A percentile compares a stretch with the other conserved stretches of the same genome.
Conservation (phyloP, 2,888 invertebrate species). For the Lypha dubia region DNA sequence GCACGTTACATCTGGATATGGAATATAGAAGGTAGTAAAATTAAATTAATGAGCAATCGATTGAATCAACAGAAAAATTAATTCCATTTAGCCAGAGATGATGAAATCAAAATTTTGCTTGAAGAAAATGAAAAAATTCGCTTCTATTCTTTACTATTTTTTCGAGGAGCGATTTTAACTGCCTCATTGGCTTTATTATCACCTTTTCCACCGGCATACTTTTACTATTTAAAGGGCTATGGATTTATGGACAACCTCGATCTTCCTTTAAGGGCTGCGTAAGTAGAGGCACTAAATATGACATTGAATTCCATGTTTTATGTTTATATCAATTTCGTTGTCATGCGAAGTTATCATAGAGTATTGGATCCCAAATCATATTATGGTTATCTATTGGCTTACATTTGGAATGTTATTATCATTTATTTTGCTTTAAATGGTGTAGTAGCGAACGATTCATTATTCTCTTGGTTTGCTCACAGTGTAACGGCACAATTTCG, state of each 20-base stretch:
- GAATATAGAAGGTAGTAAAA: conserved; percentile 62
- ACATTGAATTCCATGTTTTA: too few species aligned
- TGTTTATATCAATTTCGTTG: background rate
- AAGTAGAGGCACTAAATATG: conserved; percentile 24
- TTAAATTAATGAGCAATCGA: too few species aligned
- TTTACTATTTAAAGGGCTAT: conserved; percentile 26
- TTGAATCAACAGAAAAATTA: too few species aligned
- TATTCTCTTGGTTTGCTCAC: conserved; percentile 70
- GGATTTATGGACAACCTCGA: conserved; percentile 38
- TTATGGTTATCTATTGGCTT: conserved; percentile 49
- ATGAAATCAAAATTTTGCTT: conserved; percentile 49
- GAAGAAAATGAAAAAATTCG: conserved; percentile 57
- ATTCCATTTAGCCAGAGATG: conserved; percentile 5
- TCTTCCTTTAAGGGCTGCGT: conserved; percentile 58
- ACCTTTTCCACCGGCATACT: conserved; percentile 30
- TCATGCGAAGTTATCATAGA: conserved; percentile 43
- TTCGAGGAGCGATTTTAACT: conserved; percentile 28
- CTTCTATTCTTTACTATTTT: conserved; percentile 21
- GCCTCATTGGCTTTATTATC: conserved; percentile 19
- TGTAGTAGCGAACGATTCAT: conserved; percentile 54
- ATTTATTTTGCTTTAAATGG: conserved; percentile 37
- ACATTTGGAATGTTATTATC: conserved; percentile 47
- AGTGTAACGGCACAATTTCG: conserved; percentile 70
- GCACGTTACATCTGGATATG: conserved; percentile 55
- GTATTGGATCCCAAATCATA: conserved; percentile 4